phyloP scores from a whole-genome alignment of 2,888 invertebrate species.

The Lycocerus yunnanus region DNA sequence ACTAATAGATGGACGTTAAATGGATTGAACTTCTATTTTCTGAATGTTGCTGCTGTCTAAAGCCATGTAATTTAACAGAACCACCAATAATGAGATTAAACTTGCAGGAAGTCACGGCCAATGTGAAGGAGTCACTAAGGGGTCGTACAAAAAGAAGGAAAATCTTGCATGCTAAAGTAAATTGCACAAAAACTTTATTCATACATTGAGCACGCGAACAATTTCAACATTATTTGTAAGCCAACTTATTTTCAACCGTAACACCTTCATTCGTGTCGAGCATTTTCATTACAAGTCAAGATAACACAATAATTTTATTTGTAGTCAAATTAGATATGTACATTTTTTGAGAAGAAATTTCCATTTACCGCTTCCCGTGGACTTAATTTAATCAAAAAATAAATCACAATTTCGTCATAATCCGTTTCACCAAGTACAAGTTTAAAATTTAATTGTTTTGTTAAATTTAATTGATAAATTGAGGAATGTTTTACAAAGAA shows the following conservation, averaged over 20 bases:
- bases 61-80: slow-evolving; percentile 11
- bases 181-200: slow-evolving; percentile 11
- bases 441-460: background rate
- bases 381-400: background rate
- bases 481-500: slow-evolving; percentile 40
- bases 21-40: slow-evolving; percentile 15
- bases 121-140: slow-evolving; percentile 30
- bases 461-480: slow-evolving; percentile 42
- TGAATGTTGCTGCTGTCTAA: slow-evolving; percentile 13
- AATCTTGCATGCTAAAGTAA: slow-evolving; percentile 21
- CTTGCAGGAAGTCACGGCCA: slow-evolving; percentile 25
- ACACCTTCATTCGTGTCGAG: background rate
- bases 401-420: background rate
- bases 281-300: background rate
- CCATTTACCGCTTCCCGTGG: background rate
- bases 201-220: slow-evolving; percentile 15
- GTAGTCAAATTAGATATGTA: background rate
- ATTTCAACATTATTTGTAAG: slow-evolving; percentile 11
- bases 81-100: slow-evolving; percentile 41
- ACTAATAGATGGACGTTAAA: slow-evolving; percentile 18
- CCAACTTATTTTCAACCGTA: slow-evolving; percentile 5
- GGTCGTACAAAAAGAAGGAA: slow-evolving; percentile 30
- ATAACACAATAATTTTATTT: background rate
- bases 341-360: background rate
- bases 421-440: background rate